phyloP scores from a whole-genome alignment of 1,140 invertebrate species.

The Bombus waltoni region DNA sequence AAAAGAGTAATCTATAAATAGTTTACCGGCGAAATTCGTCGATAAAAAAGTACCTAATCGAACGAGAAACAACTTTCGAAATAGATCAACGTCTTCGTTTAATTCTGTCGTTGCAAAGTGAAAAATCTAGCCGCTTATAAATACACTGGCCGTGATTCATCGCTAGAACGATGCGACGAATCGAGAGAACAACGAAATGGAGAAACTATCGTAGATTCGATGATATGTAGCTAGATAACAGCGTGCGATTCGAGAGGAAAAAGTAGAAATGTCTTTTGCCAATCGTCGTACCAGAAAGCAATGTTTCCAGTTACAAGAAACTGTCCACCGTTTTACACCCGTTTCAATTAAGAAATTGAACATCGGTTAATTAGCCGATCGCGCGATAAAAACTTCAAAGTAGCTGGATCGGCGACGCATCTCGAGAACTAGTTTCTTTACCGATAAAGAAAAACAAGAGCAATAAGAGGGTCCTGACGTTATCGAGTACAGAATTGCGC shows the following conservation, averaged over 20 bases:
- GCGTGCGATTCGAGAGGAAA: not conserved
- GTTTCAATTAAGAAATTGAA: not conserved
- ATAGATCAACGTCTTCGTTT: not conserved
- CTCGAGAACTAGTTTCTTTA: not conserved
- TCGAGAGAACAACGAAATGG: not conserved
- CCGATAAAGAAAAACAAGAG: not conserved
- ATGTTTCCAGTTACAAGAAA: not conserved
- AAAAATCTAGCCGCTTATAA: conserved; percentile 6
- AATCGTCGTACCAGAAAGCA: not conserved
- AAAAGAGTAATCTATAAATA: not conserved
- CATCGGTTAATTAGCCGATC: conserved; percentile 5
- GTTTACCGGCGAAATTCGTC: too few species aligned
- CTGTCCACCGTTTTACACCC: not conserved
- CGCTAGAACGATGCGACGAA: not conserved
- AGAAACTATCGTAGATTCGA: not conserved
- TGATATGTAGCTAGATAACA: too few species aligned
- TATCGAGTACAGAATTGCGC: too few species aligned
- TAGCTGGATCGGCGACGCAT: not conserved
- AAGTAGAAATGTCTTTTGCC: not conserved
- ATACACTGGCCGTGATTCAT: conserved; percentile 9
- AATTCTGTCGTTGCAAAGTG: conserved; percentile 1
- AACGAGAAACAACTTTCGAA: not conserved
- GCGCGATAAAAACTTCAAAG: not conserved
- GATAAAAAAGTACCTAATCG: not conserved
- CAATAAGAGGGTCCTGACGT: not conserved